Evolutionary conservation across 2,888 invertebrate genomes (phyloP), one percentile per base, ranked within the genome.

Genomic region (Drosophila fungiperda): DNA sequence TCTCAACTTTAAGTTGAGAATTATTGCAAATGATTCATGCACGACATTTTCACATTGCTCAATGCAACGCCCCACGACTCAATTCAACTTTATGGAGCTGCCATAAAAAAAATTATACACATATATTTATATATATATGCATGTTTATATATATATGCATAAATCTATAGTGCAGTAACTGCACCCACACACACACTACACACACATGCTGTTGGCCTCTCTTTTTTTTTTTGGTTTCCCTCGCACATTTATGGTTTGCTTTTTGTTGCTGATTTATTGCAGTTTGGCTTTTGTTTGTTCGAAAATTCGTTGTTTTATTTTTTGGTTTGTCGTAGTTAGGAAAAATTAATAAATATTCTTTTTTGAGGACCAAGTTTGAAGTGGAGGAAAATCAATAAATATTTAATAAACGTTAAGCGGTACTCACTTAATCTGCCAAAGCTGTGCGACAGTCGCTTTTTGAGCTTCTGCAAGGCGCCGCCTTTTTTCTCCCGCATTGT

Each of bases 371-470:
- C 9, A 70, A 70, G 50, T 75, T 74, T 35, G 36, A 74, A 70
- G 69, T 59, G 45, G 17, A 1, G 7, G 26, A 8, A 38, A 55
- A 38, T 55, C 38, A 38, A 54, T 55, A 73, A 58, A 42, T 54
- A 29, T 53, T 66, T 36, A 23, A 26, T 63, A 59, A 65, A 65
- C 62, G 58, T 48, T 58, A 26, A 49, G 9, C 32, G 23, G 4
- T 74, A 97, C 98, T 98, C 94, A 98, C 98, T 97, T 94, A 98
- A 95, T 95, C 98, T 95, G 93, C 98, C 98, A 94, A 98, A 98
- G 94, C 98, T 98, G 94, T 98, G 97, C 92, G 98, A 98, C 93
- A 98, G 96, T 93, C 98, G 96, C 95, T 98, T 98, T 94, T 98
- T 97, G 92, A 98, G 95, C 94, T 98, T 98, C 94, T 98, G 98